phyloP scores from a whole-genome alignment of 2,113 vertebrate genomes.

The Saccopteryx bilineata region DNA sequence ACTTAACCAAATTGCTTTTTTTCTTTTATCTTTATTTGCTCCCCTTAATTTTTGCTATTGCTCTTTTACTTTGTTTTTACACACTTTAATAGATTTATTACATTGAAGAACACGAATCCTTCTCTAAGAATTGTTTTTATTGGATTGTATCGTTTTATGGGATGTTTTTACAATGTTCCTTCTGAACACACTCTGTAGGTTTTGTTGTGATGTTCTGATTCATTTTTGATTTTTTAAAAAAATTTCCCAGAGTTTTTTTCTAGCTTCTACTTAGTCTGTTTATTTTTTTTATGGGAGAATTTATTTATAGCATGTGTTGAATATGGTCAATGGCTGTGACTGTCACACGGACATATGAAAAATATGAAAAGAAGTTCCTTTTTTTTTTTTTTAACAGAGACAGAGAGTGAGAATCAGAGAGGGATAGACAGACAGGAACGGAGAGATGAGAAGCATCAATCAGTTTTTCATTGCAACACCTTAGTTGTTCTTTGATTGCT shows the following conservation, averaged over 20 bases:
- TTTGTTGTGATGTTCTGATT: neutral
- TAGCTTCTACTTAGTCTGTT: neutral
- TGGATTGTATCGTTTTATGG: neutral
- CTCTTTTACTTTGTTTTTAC: neutral
- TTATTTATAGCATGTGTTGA: neutral
- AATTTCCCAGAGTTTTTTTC: neutral
- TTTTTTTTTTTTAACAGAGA: neutral
- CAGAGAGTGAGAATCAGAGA: no score
- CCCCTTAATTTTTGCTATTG: neutral
- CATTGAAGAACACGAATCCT: neutral
- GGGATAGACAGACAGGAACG: no score
- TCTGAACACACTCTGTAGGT: neutral
- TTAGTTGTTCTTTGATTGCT: no score
- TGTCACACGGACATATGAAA: neutral
- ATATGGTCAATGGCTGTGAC: neutral
- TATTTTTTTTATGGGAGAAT: neutral
- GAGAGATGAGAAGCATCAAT: no score
- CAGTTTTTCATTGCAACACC: no score
- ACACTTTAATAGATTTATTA: neutral
- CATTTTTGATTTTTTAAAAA: neutral
- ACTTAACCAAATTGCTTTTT: neutral
- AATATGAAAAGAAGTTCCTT: neutral
- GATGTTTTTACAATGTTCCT: neutral
- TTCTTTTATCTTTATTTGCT: neutral
- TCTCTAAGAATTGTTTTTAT: neutral